Percentiles rank a stretch among this genome's conserved stretches.
phyloP scores from a whole-genome alignment of 2,888 invertebrate species.

The Melinaea menophilus region DNA sequence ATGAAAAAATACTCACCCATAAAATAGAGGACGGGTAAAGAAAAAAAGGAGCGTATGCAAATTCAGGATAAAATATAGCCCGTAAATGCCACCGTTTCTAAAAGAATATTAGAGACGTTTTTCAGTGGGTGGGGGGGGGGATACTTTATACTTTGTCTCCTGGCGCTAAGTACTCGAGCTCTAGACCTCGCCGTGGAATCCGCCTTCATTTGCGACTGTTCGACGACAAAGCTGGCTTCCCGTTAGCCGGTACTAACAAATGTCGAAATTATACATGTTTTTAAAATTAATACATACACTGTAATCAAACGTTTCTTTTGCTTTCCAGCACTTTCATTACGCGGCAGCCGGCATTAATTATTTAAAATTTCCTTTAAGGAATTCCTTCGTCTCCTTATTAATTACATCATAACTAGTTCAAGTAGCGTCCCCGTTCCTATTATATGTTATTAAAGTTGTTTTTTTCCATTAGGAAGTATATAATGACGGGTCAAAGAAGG shows the following conservation, averaged over 20 bases:
- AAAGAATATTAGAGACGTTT: constrained; percentile 80
- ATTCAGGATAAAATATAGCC: constrained; percentile 80
- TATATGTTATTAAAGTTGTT: constrained; percentile 25
- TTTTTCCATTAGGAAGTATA: constrained; percentile 41
- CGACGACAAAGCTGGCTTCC: constrained; percentile 54
- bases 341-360: background rate
- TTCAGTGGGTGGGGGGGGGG: constrained; percentile 75
- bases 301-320: background rate
- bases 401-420: constrained; percentile 7
- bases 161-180: constrained; percentile 70
- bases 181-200: constrained; percentile 66
- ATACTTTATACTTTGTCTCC: constrained; percentile 77
- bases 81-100: constrained; percentile 80
- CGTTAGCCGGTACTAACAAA: constrained; percentile 31
- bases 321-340: background rate
- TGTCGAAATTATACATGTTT: background rate
- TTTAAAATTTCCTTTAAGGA: background rate
- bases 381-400: too few relatives aligned
- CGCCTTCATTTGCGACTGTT: constrained; percentile 73
- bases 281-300: background rate
- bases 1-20: constrained; percentile 78
- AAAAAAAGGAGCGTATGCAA: constrained; percentile 79
- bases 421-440: constrained; percentile 20
- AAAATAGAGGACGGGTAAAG: constrained; percentile 77
- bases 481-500: constrained; percentile 70